Conservation (phyloP, 2,888 invertebrate genomes). For the Leptothorax acervorum region DNA sequence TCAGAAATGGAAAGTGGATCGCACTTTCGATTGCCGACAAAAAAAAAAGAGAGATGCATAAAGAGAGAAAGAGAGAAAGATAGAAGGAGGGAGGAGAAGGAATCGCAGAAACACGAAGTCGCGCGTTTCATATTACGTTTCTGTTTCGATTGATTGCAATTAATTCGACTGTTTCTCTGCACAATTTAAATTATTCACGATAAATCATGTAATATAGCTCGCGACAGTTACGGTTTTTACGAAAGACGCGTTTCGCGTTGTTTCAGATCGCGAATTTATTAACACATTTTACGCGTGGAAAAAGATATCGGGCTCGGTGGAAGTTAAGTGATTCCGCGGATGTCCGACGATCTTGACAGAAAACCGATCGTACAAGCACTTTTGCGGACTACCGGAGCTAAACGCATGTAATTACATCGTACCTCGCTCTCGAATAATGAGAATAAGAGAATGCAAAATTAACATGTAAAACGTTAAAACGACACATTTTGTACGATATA, state of each 20-base stretch:
- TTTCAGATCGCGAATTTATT: constrained; percentile 63
- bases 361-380: constrained; percentile 55
- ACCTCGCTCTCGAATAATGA: constrained; percentile 56
- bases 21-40: constrained; percentile 74
- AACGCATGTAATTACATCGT: constrained; percentile 54
- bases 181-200: constrained; percentile 72
- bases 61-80: constrained; percentile 46
- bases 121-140: constrained; percentile 61
- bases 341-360: constrained; percentile 54
- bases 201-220: constrained; percentile 64
- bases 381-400: constrained; percentile 50
- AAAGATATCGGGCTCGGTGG: constrained; percentile 48
- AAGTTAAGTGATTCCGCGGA: constrained; percentile 52
- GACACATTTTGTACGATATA: constrained; percentile 49
- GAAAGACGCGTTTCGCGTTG: constrained; percentile 52
- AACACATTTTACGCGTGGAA: constrained; percentile 52
- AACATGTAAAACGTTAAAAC: constrained; percentile 55
- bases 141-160: constrained; percentile 70
- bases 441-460: constrained; percentile 54
- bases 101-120: constrained; percentile 43
- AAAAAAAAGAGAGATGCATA: constrained; percentile 65
- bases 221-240: constrained; percentile 60
- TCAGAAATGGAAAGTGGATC: constrained; percentile 82
- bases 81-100: constrained; percentile 57
- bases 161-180: constrained; percentile 70